Evolutionary conservation across 2,113 vertebrate genomes (phyloP).

Genomic region (Ginglymostoma cirratum): DNA sequence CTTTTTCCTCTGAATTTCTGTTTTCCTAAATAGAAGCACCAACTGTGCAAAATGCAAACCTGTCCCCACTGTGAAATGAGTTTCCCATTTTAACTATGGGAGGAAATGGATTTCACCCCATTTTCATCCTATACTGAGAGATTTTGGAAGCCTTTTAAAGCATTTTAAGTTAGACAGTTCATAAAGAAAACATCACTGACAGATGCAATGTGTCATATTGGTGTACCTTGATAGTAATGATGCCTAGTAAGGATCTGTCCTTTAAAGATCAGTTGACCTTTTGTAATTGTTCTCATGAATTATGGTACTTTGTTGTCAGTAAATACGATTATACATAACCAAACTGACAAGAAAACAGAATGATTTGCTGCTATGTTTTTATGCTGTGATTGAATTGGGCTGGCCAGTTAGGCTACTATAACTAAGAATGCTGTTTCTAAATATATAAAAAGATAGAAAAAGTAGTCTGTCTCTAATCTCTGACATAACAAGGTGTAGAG

Average conservation of each 20-base stretch:
- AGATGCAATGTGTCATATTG: not conserved
- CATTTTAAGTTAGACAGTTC: not conserved
- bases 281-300: not conserved
- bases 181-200: not conserved
- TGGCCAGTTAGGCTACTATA: no score
- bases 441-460: no score
- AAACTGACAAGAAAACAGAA: not conserved
- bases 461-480: no score
- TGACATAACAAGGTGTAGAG: no score
- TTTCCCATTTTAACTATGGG: not conserved
- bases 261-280: not conserved
- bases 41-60: not conserved
- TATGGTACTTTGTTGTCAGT: no score
- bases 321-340: no score
- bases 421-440: no score
- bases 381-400: no score
- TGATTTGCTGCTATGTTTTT: no score
- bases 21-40: not conserved
- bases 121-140: not conserved
- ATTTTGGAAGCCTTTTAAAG: not conserved
- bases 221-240: not conserved
- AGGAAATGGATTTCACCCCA: not conserved
- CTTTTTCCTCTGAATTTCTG: not conserved
- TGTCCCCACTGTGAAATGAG: no score
- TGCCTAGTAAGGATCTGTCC: not conserved